phyloP scores from a whole-genome alignment of 1,140 invertebrate genomes.

The Bombus pyrosoma region DNA sequence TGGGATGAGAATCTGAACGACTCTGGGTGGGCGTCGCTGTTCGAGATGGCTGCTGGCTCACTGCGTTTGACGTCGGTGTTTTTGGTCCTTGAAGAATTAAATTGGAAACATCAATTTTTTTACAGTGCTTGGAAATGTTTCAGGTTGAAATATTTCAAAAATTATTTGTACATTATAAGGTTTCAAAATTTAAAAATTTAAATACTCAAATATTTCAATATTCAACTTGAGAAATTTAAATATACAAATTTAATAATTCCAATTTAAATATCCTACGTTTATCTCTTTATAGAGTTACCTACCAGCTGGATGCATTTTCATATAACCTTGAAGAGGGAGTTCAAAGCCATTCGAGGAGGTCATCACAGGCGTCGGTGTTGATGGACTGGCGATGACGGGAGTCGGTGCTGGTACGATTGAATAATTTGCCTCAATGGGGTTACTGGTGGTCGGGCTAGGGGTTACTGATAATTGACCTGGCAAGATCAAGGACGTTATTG shows the following conservation, averaged over 20 bases:
- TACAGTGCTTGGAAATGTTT: neutral
- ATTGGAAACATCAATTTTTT: no score
- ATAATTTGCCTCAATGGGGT: conserved; percentile 79
- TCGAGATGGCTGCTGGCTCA: conserved; percentile 48
- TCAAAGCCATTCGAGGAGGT: conserved; percentile 70
- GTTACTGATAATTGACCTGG: conserved; percentile 64
- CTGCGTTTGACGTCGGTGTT: conserved; percentile 22
- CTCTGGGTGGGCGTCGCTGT: conserved; percentile 54
- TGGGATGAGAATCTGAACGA: conserved; percentile 57
- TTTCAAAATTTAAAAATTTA: neutral
- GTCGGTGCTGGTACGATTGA: conserved; percentile 79
- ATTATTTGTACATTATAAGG: neutral
- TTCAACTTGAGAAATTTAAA: neutral
- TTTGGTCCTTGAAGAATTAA: conserved; percentile 55
- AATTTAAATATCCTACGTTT: neutral
- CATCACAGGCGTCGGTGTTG: conserved; percentile 61
- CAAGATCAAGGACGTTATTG: conserved; percentile 70
- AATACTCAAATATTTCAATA: neutral
- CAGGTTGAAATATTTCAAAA: neutral
- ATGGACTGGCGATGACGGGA: conserved; percentile 66
- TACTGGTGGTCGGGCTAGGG: conserved; percentile 59
- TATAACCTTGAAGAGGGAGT: conserved; percentile 80
- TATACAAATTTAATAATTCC: neutral
- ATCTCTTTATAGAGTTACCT: conserved; percentile 28
- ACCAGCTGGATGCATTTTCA: conserved; percentile 83